These are phyloP conservation scores for Tenodera sinensis DNA, from an alignment of 2,888 invertebrate genomes.

Conservation along the genomic window DNA sequence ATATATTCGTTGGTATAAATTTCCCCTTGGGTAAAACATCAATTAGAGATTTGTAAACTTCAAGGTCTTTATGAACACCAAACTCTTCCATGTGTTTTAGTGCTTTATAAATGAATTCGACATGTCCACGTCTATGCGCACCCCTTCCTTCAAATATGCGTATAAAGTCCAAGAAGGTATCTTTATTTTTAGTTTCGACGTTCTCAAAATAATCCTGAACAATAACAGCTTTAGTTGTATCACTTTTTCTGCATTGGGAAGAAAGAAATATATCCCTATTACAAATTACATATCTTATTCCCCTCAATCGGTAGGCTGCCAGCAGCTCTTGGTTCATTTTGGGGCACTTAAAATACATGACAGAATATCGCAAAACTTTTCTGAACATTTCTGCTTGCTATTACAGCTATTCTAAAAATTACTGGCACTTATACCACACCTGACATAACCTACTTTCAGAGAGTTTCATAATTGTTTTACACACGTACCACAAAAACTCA, in stretches of 20 bases:
- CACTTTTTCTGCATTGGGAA: background rate
- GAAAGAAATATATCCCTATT: background rate
- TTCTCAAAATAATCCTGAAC: constrained; percentile 38
- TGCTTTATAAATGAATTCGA: constrained; percentile 91
- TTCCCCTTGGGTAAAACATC: constrained; percentile 86
- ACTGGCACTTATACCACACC: background rate
- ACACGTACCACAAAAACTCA: no score
- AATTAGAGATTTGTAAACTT: constrained; percentile 80
- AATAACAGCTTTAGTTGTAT: background rate
- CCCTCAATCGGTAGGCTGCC: background rate
- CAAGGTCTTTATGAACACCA: constrained; percentile 81
- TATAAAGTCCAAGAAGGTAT: constrained; percentile 68
- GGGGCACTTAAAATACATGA: background rate
- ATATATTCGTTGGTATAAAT: constrained; percentile 75
- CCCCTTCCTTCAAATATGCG: constrained; percentile 68
- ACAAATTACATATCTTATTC: background rate
- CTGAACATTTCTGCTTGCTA: background rate
- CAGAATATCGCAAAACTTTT: background rate
- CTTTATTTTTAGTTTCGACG: constrained; percentile 57
- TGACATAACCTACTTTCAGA: background rate
- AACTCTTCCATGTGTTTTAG: constrained; percentile 84
- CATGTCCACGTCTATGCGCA: constrained; percentile 75
- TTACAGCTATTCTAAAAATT: background rate
- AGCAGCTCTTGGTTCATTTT: background rate
- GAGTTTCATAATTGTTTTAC: no score